Base-by-base conservation (phyloP, 2,113 vertebrate genomes). In the Morone saxatilis region DNA sequence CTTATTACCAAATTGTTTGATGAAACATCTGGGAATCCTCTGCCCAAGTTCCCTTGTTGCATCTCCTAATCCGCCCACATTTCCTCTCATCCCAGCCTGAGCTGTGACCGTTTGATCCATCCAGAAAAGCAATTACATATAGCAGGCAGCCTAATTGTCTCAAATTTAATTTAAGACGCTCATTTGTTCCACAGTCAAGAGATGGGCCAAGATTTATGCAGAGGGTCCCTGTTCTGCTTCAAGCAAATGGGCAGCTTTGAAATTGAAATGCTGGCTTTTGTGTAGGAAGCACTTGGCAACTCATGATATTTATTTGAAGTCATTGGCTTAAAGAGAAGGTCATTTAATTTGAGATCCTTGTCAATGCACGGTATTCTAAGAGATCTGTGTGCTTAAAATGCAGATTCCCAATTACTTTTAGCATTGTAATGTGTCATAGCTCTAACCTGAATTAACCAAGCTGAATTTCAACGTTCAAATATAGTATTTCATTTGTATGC, bases 1-100 rank as follows among this genome's bases (percentile, higher is more conserved):
- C 81, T 69, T 83, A 87, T 89, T 89, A 90, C 70, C 61, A 80
- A 82, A 63, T 50, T 71, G 86, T 88, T 79, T 91, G 86, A 93
- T 92, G 89, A 87, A 93, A 88, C 91, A 93, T 91, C 81, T 92
- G 90, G 76, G 88, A 83, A 81, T 74, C 85, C 76, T 90, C 75
- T 68, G 31, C 62, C 69, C 56, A 47, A 36, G 43, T 48, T 69
- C 59, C 73, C 40, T 54, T 43, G 69, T 78, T 45, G 40, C 51
- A 31, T 67, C 70, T 80, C 48, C 25, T 43, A 77, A 56, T 89
- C 81, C 75, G 25, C 88, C 81, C 76, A 81, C 86, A 63, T 74
- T 62, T 71, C 72, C 86, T 79, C 81, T 86, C 66, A 86, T 73
- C 51, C 65, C 38, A 17, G 81, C 75, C 80, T 22, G 48, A 85